Evolutionary conservation across 2,113 vertebrate genomes (phyloP).

Genomic region (Ciconia boyciana): DNA sequence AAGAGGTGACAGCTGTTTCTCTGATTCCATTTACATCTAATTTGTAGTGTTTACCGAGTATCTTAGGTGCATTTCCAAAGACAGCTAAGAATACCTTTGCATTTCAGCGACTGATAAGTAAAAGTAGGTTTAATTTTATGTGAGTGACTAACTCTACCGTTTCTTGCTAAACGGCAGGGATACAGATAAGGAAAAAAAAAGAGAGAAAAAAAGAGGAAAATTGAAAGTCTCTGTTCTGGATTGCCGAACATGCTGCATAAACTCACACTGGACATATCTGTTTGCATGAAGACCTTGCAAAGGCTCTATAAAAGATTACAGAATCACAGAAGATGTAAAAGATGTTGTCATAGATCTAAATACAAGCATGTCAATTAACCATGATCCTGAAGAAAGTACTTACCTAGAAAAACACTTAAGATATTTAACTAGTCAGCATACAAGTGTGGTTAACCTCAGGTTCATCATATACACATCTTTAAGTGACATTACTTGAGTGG

Average conservation of each 20-base stretch:
- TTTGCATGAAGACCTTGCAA: background rate
- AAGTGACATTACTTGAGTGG: background rate
- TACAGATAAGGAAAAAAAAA: background rate
- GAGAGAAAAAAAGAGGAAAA: background rate
- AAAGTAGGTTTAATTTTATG: background rate
- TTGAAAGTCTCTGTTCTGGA: background rate
- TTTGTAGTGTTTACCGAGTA: constrained; percentile 22
- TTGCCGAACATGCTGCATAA: background rate
- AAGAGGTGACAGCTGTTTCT: constrained; percentile 13
- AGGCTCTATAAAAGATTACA: background rate
- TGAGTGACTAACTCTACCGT: background rate
- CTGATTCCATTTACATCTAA: constrained; percentile 40
- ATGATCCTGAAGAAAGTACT: background rate
- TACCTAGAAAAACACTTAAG: background rate
- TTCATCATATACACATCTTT: background rate
- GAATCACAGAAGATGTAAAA: background rate
- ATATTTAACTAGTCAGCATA: background rate
- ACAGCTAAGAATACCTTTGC: background rate
- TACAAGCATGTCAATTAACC: background rate
- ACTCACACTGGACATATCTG: background rate
- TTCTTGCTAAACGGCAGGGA: background rate
- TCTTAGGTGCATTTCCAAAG: background rate
- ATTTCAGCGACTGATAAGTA: background rate
- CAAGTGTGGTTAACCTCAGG: background rate
- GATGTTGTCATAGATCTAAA: background rate